Evolutionary conservation across 2,113 vertebrate genomes (phyloP).

Genomic region (Onychostoma macrolepis): DNA sequence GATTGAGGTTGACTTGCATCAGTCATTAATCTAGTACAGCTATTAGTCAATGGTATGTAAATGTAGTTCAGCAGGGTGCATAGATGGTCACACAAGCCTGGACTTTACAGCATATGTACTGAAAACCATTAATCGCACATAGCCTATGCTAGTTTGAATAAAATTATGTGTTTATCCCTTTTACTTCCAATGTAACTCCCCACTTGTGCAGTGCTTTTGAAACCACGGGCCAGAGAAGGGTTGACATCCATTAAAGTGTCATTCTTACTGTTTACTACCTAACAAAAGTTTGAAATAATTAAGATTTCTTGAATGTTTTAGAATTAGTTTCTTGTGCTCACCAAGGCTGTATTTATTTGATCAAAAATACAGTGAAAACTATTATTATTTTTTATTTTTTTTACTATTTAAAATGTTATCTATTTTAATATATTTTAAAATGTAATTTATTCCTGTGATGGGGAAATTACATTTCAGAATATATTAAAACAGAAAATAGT

Average conservation of each 20-base stretch:
- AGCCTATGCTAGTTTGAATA: neutral
- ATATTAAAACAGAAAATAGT: neutral
- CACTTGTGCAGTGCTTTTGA: neutral
- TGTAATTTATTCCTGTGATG: neutral
- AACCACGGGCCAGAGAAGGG: neutral
- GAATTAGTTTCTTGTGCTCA: neutral
- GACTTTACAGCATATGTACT: neutral
- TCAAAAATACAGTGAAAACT: neutral
- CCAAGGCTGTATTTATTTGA: neutral
- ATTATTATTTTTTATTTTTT: too few species aligned
- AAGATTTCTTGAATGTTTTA: neutral
- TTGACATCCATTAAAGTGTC: neutral
- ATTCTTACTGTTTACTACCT: too few species aligned
- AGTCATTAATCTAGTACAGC: slow-evolving; percentile 39
- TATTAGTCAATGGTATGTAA: slow-evolving; percentile 46
- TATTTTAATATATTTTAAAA: neutral
- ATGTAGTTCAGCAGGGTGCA: neutral
- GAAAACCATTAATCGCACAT: neutral
- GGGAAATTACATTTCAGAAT: neutral
- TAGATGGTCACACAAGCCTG: neutral
- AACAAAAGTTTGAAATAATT: too few species aligned
- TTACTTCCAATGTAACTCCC: neutral
- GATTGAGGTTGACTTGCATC: slow-evolving; percentile 70
- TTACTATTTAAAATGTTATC: too few species aligned
- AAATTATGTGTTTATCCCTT: too few species aligned